Evolutionary conservation across 2,113 vertebrate genomes (phyloP).

Genomic region (Propithecus coquereli): DNA sequence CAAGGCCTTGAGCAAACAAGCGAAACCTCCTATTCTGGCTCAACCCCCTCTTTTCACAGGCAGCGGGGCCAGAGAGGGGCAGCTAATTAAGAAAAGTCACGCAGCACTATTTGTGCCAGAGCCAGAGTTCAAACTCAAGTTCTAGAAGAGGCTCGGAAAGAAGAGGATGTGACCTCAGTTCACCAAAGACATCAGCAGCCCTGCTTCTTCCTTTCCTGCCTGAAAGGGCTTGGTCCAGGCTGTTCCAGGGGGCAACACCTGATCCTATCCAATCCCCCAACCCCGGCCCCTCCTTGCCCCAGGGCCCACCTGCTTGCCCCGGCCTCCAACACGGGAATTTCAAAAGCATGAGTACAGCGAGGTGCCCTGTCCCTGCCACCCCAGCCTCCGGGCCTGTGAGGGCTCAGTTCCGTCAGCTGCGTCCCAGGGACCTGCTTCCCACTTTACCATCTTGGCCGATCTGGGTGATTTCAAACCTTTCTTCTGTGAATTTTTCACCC

Average conservation of each 20-base stretch:
- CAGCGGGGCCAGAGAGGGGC: background rate
- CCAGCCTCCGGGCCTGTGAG: background rate
- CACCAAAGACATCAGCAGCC: background rate
- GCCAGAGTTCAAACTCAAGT: background rate
- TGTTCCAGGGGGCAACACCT: background rate
- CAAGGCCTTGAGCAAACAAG: background rate
- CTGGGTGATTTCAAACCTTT: background rate
- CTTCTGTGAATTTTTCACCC: background rate
- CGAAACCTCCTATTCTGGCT: background rate
- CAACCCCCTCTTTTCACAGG: background rate
- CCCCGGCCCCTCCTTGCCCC: background rate
- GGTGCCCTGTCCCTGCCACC: background rate
- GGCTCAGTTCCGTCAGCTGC: background rate
- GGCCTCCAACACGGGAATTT: background rate
- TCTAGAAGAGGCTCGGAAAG: background rate
- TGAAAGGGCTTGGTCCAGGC: background rate
- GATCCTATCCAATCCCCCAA: background rate
- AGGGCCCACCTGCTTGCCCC: background rate
- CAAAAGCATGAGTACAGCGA: background rate
- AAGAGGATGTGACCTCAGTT: background rate
- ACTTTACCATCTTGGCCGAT: background rate
- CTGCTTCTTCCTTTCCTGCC: background rate
- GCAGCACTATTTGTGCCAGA: background rate
- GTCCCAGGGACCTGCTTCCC: background rate
- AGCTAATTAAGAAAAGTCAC: background rate